Percentiles rank a stretch among this genome's conserved stretches.
phyloP scores from a whole-genome alignment of 2,888 invertebrate genomes.

The Gisinianus flammeolus region DNA sequence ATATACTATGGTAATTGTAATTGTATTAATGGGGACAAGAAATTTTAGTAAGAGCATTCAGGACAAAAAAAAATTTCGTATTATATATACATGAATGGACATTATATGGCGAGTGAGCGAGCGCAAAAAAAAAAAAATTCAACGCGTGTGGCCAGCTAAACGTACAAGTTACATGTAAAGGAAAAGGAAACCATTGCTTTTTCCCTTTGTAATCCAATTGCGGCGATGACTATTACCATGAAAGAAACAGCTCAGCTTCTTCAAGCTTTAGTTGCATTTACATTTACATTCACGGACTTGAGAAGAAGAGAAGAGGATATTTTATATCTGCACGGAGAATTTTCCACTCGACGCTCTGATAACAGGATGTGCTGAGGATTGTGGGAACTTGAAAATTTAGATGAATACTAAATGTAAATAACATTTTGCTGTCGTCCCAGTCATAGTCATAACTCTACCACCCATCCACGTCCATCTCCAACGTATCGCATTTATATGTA shows the following conservation, averaged over 20 bases:
- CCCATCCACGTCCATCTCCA: not conserved
- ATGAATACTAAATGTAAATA: not conserved
- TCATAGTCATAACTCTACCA: not conserved
- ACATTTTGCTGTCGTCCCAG: not conserved
- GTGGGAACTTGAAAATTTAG: not conserved
- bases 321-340: too few species aligned
- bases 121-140: not conserved
- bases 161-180: not conserved
- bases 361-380: not conserved
- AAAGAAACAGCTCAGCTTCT: not conserved
- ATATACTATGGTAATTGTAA: not conserved
- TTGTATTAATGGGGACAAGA: not conserved
- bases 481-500: not conserved
- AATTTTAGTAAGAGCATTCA: not conserved
- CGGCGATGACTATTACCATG: not conserved
- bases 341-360: not conserved
- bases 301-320: not conserved
- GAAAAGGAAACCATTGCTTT: too few species aligned
- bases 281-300: not conserved
- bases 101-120: not conserved
- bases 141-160: slow-evolving; percentile 20
- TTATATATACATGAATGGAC: not conserved
- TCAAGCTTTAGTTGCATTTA: not conserved
- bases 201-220: slow-evolving; percentile 17
- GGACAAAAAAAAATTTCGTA: not conserved